phyloP scores from a whole-genome alignment of 2,888 invertebrate genomes.

The Callinectes sapidus region DNA sequence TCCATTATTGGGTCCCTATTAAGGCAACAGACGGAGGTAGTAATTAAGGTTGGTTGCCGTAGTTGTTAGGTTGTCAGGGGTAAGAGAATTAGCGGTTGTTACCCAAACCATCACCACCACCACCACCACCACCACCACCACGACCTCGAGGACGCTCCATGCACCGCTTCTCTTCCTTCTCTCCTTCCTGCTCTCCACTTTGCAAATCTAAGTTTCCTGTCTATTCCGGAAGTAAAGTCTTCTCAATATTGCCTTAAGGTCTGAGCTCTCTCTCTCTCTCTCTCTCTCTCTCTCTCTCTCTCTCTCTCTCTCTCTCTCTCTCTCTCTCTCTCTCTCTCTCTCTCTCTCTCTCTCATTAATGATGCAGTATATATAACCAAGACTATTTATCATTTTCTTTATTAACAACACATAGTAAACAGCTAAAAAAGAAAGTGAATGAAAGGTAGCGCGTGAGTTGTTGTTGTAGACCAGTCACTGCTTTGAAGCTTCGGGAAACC shows the following conservation, averaged over 20 bases:
- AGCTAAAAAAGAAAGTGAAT: background rate
- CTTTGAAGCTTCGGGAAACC: background rate
- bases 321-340: constrained; percentile 3
- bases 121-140: background rate
- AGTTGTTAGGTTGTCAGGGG: background rate
- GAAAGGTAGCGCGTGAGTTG: background rate
- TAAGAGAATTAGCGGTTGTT: background rate
- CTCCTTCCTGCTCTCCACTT: background rate
- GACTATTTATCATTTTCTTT: background rate
- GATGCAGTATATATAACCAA: background rate
- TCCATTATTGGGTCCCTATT: background rate
- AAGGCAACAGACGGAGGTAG: background rate
- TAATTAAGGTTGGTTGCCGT: background rate
- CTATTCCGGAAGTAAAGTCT: background rate
- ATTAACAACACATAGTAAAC: background rate
- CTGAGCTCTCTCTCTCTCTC: background rate
- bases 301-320: constrained; percentile 4
- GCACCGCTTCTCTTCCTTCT: background rate
- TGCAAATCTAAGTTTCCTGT: background rate
- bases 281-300: constrained; percentile 4
- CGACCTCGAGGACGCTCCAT: background rate
- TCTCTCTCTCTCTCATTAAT: background rate
- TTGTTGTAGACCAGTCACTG: no score
- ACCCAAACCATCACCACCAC: background rate
- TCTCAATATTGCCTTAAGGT: background rate